Evolutionary conservation across 1,140 invertebrate genomes (phyloP).

Genomic region (Zaprionus kolodkinae): DNA sequence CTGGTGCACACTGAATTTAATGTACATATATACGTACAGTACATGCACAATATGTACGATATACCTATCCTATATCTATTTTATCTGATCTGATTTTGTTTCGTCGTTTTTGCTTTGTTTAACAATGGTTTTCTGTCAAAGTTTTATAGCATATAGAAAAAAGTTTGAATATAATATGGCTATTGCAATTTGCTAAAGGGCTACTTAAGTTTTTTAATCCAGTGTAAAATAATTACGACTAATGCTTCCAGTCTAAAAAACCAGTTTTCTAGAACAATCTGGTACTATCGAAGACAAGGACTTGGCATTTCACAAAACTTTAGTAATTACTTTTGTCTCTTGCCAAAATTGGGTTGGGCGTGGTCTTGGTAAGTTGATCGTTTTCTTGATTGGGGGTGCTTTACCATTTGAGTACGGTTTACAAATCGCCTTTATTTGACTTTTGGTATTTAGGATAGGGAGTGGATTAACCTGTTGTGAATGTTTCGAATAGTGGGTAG

Average conservation of each 20-base stretch:
- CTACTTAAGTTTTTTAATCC: neutral
- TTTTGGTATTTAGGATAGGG: slow-evolving; percentile 63
- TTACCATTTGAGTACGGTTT: slow-evolving; percentile 27
- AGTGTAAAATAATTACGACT: neutral
- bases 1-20: slow-evolving; percentile 35
- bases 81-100: neutral
- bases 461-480: slow-evolving; percentile 38
- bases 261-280: neutral
- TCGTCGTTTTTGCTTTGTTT: neutral
- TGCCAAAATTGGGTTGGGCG: slow-evolving; percentile 29
- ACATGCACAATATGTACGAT: neutral
- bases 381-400: slow-evolving; percentile 36
- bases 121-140: too few relatives aligned
- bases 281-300: neutral
- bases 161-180: too few relatives aligned
- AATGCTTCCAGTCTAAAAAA: neutral
- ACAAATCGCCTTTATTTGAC: slow-evolving; percentile 47
- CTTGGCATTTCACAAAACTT: slow-evolving; percentile 32
- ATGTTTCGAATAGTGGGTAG: slow-evolving; percentile 13
- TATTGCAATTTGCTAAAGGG: neutral
- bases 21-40: neutral
- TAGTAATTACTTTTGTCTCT: slow-evolving; percentile 48
- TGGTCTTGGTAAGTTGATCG: slow-evolving; percentile 29
- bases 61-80: slow-evolving; percentile 22
- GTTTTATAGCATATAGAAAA: too few relatives aligned